phyloP scores from a whole-genome alignment of 2,113 vertebrate genomes.

The Potamarius usumacintae region DNA sequence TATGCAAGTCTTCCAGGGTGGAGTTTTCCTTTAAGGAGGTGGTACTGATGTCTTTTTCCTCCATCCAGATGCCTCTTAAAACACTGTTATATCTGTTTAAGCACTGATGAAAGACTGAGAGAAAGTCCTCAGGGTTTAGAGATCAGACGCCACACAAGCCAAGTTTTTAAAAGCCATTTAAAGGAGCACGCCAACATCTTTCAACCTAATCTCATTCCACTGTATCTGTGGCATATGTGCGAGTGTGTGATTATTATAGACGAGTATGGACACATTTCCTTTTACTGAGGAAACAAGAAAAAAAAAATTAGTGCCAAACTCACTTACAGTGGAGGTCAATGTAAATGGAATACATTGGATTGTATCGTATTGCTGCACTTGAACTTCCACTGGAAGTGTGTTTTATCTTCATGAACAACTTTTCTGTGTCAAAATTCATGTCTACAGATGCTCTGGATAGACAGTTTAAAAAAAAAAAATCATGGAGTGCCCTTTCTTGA shows the following conservation, averaged over 20 bases:
- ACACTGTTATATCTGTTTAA: neutral
- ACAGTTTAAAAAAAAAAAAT: neutral
- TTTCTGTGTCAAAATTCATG: neutral
- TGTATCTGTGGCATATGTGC: neutral
- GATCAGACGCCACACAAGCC: neutral
- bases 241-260: neutral
- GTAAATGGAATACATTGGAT: neutral
- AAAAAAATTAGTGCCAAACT: too few relatives aligned
- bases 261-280: neutral
- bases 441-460: neutral
- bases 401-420: neutral
- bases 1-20: neutral
- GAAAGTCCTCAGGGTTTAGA: constrained; percentile 33
- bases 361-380: neutral
- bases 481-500: neutral
- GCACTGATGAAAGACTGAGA: neutral
- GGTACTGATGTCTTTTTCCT: neutral
- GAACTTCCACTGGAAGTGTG: too few relatives aligned
- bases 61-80: neutral
- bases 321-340: neutral
- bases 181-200: neutral
- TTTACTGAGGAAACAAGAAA: neutral
- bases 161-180: constrained; percentile 37
- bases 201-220: neutral
- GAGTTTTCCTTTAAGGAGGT: neutral